These are phyloP conservation scores for Gracilinanus agilis DNA, from an alignment of 2,113 vertebrate genomes.

Conservation along the genomic window DNA sequence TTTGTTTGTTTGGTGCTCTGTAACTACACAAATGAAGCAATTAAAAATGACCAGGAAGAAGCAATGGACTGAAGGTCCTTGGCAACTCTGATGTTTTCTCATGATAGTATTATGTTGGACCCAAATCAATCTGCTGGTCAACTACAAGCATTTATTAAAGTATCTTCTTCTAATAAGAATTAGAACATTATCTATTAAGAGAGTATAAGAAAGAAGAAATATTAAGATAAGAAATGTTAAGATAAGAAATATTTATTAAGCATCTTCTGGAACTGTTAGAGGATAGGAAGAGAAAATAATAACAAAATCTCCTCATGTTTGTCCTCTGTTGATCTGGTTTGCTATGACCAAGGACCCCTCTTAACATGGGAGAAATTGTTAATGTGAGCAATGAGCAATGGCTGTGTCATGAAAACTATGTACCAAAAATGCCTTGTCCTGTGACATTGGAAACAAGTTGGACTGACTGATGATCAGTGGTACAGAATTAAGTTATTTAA, in stretches of 20 bases:
- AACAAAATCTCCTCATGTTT: neutral
- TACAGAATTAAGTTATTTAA: neutral
- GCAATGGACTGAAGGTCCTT: conserved; percentile 90
- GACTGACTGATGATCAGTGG: neutral
- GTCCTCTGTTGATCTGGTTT: neutral
- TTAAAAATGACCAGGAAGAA: conserved; percentile 80
- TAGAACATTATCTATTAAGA: too few species aligned
- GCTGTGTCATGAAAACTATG: neutral
- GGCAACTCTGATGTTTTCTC: too few species aligned
- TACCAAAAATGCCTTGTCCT: neutral
- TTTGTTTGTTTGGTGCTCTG: conserved; percentile 87
- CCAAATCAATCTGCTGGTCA: too few species aligned
- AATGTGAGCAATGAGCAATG: neutral
- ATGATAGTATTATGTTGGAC: too few species aligned
- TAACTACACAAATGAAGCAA: conserved; percentile 84
- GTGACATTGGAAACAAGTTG: neutral
- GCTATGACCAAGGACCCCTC: neutral
- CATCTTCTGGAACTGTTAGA: neutral
- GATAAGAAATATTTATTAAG: too few species aligned
- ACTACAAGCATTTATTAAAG: too few species aligned
- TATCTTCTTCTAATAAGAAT: too few species aligned
- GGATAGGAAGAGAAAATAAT: neutral
- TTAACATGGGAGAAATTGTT: neutral
- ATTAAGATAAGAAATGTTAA: too few species aligned
- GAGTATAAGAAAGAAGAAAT: too few species aligned